Base-by-base conservation (phyloP, 1,140 invertebrate genomes). In the Zaprionus kolodkinae region DNA sequence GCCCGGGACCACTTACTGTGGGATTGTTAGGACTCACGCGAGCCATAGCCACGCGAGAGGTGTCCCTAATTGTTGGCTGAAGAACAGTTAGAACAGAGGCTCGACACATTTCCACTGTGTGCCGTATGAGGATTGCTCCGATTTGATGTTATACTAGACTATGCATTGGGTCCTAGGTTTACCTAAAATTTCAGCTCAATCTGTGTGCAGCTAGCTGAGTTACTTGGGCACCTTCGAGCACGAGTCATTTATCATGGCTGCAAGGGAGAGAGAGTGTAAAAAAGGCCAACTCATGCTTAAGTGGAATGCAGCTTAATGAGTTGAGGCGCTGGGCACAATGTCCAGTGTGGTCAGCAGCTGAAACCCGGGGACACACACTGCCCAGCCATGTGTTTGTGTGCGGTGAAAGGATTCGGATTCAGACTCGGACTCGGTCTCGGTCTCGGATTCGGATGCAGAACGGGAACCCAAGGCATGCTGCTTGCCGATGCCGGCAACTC, bases 341-440 rank as follows among this genome's bases (percentile, higher is more conserved):
- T 68, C 79, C 76, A 88, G 85, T 76, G 65, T 89, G 85, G 85
- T 88, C 85, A 88, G 85, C 85, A 88, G 85, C 85, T 88, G 84
- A 82, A 81, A 80, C 65, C 33, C 38, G n/a, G 75, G 25, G n/a
- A 56, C 54, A 52, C 25, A 54, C 40, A 73, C 74, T 78, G 66
- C 55, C 48, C 61, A 35, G 59, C 35, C 35, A 62, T 76, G 67
- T 68, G 66, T 61, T 64, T 64, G 36, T 62, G 74, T 63, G 54
- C 27, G 66, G 67, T 71, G 65, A 88, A 88, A 89, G 85, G 45
- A 76, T 66, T 55, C 67, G 30, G 78, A 25, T 52, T 57, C 52
- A 30, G 33, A 52, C 38, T 78, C 50, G n/a, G 30, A n/a, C n/a
- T n/a, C n/a, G n/a, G n/a, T n/a, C 12, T 30, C n/a, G n/a, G n/a